A percentile compares a stretch with the other conserved stretches of the same genome.
Conservation (phyloP, 2,113 vertebrate species). For the Tinamus guttatus region DNA sequence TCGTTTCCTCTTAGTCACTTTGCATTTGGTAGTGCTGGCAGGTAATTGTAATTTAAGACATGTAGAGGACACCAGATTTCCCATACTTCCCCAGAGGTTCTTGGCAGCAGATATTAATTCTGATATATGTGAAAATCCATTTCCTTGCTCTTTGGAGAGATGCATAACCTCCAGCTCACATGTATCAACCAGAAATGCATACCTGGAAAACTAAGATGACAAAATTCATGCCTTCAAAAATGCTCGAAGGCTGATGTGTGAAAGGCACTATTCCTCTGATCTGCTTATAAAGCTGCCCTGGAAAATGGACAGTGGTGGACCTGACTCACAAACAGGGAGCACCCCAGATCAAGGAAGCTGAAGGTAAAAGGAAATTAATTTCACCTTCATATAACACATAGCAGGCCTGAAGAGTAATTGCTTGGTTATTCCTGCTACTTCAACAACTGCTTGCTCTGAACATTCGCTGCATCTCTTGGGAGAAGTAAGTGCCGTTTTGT, state of each 20-base stretch:
- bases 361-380: not conserved
- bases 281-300: not conserved
- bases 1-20: not conserved
- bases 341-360: not conserved
- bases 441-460: not conserved
- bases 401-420: not conserved
- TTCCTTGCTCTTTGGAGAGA: not conserved
- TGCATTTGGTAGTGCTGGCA: not conserved
- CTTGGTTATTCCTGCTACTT: not conserved
- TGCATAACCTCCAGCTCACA: not conserved
- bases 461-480: not conserved
- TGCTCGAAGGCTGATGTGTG: not conserved
- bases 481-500: not conserved
- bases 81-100: not conserved
- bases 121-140: not conserved
- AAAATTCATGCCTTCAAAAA: not conserved
- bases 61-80: not conserved
- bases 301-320: not conserved
- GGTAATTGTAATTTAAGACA: not conserved
- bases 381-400: not conserved
- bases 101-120: not conserved
- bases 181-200: not conserved
- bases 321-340: rapidly evolving
- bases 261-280: not conserved
- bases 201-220: not conserved